Evolutionary conservation across 2,113 vertebrate species (phyloP), one percentile per base, ranked within the genome.

Genomic region (Eidolon helvum): DNA sequence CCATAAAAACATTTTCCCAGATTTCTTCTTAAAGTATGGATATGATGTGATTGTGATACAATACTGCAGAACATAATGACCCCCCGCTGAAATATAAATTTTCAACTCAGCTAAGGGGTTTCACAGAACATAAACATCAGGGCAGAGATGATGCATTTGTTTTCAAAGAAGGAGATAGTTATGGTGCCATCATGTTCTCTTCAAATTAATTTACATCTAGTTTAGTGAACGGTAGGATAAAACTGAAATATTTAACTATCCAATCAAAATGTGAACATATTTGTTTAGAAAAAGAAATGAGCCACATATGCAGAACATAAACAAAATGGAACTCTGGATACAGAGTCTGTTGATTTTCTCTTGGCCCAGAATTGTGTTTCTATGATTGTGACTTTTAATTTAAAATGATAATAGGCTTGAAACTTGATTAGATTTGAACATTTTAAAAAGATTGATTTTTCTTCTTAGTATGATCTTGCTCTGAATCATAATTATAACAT

Each of bases 321-420:
- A 91, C 16, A 77, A 63, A 69, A 75, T 84, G 50, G 21, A 66
- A 59, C 24, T 57, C 86, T 50, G 61, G 9, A 30, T 61, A 38
- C 28, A 80, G 35, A 38, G 22, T 24, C 48, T 50, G 71, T 40
- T 85, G 33, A 83, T 88, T 93, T 71, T 75, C 53, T 91, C 40
- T 86, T 43, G 79, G 35, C 21, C 65, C 50, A 65, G 91, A 59
- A 97, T 2, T 90, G 0, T 80, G 48, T 84, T 91, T 97, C 28
- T 88, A 75, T 94, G 28, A 97, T 68, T 85, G 94, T 94, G 68
- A 75, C 55, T 82, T 96, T 98, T 97, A 92, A 93, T 97, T 97
- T 92, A 94, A 94, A 96, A 65, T 85, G 88, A 87, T 94, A 96
- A 95, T 75, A 30, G n/a, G 45, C 55, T 87, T 19, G 59, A 91